Evolutionary conservation across 2,797 vertebrate species (phyloP), one percentile per base, ranked within the genome.

Genomic region (Notolepis coatsorum): DNA sequence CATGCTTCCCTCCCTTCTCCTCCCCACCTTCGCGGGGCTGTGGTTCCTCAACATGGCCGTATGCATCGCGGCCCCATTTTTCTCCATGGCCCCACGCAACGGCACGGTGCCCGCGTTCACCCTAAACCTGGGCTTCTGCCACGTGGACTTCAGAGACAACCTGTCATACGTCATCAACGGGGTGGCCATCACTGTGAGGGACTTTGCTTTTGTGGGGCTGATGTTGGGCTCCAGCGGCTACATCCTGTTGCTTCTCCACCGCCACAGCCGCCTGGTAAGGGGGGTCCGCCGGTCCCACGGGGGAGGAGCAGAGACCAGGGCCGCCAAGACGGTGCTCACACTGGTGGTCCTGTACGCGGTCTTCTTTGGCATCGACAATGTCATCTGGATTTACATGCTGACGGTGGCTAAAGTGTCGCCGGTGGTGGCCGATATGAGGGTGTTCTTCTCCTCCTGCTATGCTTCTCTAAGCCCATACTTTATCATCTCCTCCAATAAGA

Each of bases 351-450:
- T 94, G n/a, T 94, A 94, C 0, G 70, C 79, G 1, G 77, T 94
- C 25, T 93, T 94, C 65, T 94, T 94, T n/a, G 91, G 93, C 20
- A 92, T 94, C 4, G 93, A 94, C 47, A 94, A 94, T 0, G 73
- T 91, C 4, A 93, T 94, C 78, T 94, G 92, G 93, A 93, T 94
- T 68, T 93, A 93, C 80, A 94, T 94, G 93, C 76, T 94, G 80
- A 94, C 92, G 0, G 87, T 93, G 65, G 30, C 87, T 0, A 90
- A 91, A 59, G 92, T 94, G 33, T 89, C 92, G 1, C 89, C 92
- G 0, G 86, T 93, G 33, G 86, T 94, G 62, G 89, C 89, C 2
- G 93, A 94, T 50, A 94, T 94, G 91, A 90, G 89, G 63, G 89
- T 94, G 53, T 94, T 94, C 67, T 94, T 93, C 77, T 94, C 93